These are phyloP conservation scores for Cyclura pinguis DNA, from an alignment of 2,797 vertebrate genomes.

Conservation along the genomic window DNA sequence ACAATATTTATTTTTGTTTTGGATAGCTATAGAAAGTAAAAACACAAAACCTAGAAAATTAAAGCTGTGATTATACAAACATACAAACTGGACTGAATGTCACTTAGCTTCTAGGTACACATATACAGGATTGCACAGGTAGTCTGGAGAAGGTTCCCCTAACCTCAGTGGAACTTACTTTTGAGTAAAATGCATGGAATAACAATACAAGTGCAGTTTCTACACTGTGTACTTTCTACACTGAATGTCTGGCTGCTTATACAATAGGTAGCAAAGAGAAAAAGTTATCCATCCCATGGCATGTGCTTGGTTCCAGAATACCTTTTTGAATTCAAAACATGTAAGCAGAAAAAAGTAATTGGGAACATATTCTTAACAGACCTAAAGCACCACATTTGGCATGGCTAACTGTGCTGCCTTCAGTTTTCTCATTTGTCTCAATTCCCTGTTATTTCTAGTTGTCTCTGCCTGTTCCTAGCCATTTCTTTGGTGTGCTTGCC, in stretches of 20 bases:
- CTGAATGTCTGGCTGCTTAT: not conserved
- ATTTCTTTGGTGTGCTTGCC: not conserved
- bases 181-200: too few relatives aligned
- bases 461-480: not conserved
- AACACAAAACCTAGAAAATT: too few relatives aligned
- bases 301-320: slow-evolving; percentile 10
- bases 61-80: not conserved
- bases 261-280: not conserved
- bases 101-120: not conserved
- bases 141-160: too few relatives aligned
- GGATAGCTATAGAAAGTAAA: too few relatives aligned
- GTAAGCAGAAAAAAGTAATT: slow-evolving; percentile 16
- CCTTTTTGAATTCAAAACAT: slow-evolving; percentile 19
- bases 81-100: not conserved
- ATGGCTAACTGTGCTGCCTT: not conserved
- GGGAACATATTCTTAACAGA: slow-evolving; percentile 12
- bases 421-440: not conserved
- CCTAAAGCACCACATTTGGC: not conserved
- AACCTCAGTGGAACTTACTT: too few relatives aligned
- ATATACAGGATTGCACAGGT: not conserved
- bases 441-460: slow-evolving; percentile 18
- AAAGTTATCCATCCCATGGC: not conserved
- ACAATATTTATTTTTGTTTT: not conserved
- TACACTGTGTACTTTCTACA: not conserved
- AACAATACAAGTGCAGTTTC: not conserved